Conservation (phyloP, 1,140 invertebrate species). For the Cherax quadricarinatus region DNA sequence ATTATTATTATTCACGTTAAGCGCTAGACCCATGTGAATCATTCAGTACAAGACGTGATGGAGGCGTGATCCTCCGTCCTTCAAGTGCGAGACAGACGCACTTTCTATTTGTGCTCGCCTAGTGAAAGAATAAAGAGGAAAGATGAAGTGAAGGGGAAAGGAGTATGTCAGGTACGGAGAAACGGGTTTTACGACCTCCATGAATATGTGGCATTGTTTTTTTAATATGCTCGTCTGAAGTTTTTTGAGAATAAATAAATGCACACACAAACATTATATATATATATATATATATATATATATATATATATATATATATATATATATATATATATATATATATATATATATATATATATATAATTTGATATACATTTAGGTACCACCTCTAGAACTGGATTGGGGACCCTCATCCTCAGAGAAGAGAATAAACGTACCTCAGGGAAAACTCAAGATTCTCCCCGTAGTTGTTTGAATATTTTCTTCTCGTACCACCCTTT, state of each 20-base stretch:
- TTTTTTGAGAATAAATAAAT: background rate
- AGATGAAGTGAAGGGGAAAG: background rate
- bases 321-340: background rate
- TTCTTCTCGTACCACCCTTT: too few species aligned
- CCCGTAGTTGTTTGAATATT: too few species aligned
- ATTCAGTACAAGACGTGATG: too few species aligned
- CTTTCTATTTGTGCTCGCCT: too few species aligned
- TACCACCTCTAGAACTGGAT: too few species aligned
- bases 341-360: background rate
- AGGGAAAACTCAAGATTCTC: too few species aligned
- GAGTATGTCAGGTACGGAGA: background rate
- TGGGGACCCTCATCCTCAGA: too few species aligned
- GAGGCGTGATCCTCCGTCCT: too few species aligned
- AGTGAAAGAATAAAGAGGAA: background rate
- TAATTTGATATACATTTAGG: background rate
- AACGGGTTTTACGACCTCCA: background rate
- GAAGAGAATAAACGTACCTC: too few species aligned
- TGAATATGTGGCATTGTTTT: background rate
- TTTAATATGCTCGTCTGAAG: background rate
- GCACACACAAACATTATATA: background rate
- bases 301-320: conserved; percentile 1
- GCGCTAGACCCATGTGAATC: too few species aligned
- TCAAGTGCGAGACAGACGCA: too few species aligned
- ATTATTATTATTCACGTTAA: too few species aligned
- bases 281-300: conserved; percentile 36